Evolutionary conservation across 2,113 vertebrate species (phyloP), one percentile per base, ranked within the genome.

Genomic region (Chionomys nivalis): DNA sequence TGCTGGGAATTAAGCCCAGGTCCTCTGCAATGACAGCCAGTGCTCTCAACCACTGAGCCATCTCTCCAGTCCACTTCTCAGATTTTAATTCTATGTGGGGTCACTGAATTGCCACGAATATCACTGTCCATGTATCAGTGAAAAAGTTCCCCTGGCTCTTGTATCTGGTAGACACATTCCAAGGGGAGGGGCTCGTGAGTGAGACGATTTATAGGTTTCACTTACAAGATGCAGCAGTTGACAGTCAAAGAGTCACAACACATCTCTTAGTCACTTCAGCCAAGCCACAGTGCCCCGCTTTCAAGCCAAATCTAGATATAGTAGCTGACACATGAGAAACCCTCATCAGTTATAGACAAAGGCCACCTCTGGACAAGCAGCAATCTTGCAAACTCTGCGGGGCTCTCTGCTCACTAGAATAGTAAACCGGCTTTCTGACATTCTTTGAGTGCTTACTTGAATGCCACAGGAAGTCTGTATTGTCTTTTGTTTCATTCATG

Each of bases 51-150:
- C 58, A 42, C 58, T 17, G 24, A 63, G 24, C 81, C 52, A 58
- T 24, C 52, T 75, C 9, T 61, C 79, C n/a, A 82, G 6, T 39
- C n/a, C n/a, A 39, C 13, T 42, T 39, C 81, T 77, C 92, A 70
- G 14, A 65, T 93, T 82, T 93, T 92, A 94, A 83, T 33, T 94
- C 26, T 63, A n/a, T 65, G 42, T 82, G 88, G 88, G 28, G 4
- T 55, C 87, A 76, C 23, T 14, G 31, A 76, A 36, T 90, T 92
- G 42, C 68, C 61, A 65, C 44, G 70, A 87, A 55, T 85, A 28
- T 75, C 52, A 90, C 28, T 70, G 65, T 58, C 14, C 77, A 66
- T 17, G 28, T 81, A 33, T 89, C 42, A 23, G 58, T 61, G 55
- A 33, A 89, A 77, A 73, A 82, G 83, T 61, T 7, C 33, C 49